These are phyloP conservation scores for Datnioides undecimradiatus DNA, from an alignment of 2,113 vertebrate genomes.

Conservation along the genomic window DNA sequence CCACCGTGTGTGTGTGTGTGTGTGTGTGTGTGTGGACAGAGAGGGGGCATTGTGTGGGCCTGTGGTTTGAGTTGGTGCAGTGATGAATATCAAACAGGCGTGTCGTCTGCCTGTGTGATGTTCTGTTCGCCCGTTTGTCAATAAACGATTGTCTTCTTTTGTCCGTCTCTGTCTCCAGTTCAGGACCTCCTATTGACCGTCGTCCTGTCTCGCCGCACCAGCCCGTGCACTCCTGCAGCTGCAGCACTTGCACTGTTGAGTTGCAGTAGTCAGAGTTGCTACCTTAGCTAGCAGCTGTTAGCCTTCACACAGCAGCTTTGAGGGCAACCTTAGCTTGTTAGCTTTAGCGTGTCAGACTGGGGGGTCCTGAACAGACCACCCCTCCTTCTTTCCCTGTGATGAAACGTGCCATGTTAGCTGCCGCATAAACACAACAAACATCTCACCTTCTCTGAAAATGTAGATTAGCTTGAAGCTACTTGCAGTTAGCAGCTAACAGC, in stretches of 20 bases:
- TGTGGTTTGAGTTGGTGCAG: slow-evolving; percentile 32
- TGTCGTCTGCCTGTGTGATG: slow-evolving; percentile 36
- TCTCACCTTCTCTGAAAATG: slow-evolving; percentile 36
- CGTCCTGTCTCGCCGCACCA: slow-evolving; percentile 37
- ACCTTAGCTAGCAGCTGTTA: not conserved
- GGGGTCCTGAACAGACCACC: not conserved
- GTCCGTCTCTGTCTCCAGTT: slow-evolving; percentile 29
- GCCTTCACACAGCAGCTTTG: not conserved
- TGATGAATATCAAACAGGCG: slow-evolving; percentile 69
- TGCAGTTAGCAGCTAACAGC: slow-evolving; percentile 13
- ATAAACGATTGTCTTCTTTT: slow-evolving; percentile 65
- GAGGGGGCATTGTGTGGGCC: slow-evolving; percentile 59
- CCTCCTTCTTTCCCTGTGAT: not conserved
- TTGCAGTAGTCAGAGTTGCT: not conserved
- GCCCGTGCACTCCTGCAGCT: not conserved
- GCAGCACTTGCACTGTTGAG: not conserved
- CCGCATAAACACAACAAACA: not conserved
- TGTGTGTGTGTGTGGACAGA: slow-evolving; percentile 26
- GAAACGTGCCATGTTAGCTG: not conserved
- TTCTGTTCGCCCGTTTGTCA: slow-evolving; percentile 39
- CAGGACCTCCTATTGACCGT: slow-evolving; percentile 35
- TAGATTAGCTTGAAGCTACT: slow-evolving; percentile 28
- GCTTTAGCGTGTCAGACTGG: not conserved
- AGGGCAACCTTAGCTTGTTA: not conserved
- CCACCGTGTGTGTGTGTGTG: too few relatives aligned